Base-by-base conservation (phyloP, 2,888 invertebrate species). In the Magallana nippona region DNA sequence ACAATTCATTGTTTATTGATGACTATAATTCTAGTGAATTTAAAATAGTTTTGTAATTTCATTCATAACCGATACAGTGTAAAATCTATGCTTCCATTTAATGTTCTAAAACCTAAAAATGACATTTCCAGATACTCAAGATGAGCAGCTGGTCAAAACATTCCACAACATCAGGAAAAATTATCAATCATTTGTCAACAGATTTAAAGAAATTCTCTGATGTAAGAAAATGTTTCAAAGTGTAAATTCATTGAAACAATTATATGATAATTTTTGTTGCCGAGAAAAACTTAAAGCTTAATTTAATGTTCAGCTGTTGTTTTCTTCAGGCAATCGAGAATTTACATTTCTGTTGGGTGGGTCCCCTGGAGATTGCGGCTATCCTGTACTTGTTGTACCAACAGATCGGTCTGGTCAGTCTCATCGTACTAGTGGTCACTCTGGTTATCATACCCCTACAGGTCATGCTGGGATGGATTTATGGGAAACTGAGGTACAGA, bases 121-220 rank as follows among this genome's bases (percentile, higher is more conserved):
- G 8, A 44, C 3, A 44, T 44, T 44, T 44, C 78, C 85, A 89
- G 89, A 84, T 88, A 71, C 79, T 89, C 19, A 86, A 87, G 19
- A 83, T 89, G 15, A 89, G 88, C 83, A 84, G 87, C 57, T 86
- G 86, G 78, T 85, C 88, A 58, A 84, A 88, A 58, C 83, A 87
- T 79, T 78, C 97, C 92, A 97, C 98, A 0, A 96, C 97, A 0
- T 96, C 97, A 0, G 98, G 98, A 0, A 97, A 98, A 94, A 96
- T 98, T 86, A 97, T 98, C 27, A 98, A 98, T 93, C 95, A 98
- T 27, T 95, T 98, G 56, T 97, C 98, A 0, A 98, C 98, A 92
- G 98, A 98, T 94, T 97, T 98, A 87, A 97, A 97, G 90, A 96
- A 97, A 77, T 98, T 98, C 93, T 98, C 98, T 93, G 88, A 89